A percentile compares a stretch with the other conserved stretches of the same genome.
These are phyloP conservation scores for Babylonia areolata DNA, from an alignment of 1,140 invertebrate genomes.

Conservation along the genomic window DNA sequence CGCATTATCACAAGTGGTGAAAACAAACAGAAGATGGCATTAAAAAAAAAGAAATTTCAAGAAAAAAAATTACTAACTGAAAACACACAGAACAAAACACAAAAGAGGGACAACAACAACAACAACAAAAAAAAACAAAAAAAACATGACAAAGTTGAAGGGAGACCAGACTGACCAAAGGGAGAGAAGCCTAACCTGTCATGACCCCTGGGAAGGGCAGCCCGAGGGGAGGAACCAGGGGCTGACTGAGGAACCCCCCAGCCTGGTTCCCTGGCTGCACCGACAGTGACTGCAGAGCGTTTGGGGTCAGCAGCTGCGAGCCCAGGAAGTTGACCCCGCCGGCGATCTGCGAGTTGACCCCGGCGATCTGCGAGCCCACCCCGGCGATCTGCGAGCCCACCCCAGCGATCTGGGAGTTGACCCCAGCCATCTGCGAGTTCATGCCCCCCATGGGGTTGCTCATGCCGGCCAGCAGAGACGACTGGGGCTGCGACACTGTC, in stretches of 20 bases:
- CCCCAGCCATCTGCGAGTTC: neutral
- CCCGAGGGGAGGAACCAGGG: slow-evolving; percentile 13
- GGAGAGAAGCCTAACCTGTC: neutral
- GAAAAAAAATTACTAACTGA: too few relatives aligned
- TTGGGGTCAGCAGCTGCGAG: slow-evolving; percentile 16
- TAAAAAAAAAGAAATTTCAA: too few relatives aligned
- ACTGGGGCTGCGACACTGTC: neutral
- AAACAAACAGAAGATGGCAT: too few relatives aligned
- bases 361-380: slow-evolving; percentile 19
- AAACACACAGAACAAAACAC: too few relatives aligned
- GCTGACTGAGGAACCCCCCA: slow-evolving; percentile 26
- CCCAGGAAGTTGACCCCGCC: slow-evolving; percentile 25
- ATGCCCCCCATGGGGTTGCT: neutral
- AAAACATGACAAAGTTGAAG: too few relatives aligned
- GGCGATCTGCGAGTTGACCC: slow-evolving; percentile 18
- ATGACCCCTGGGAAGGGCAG: slow-evolving; percentile 22
- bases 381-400: slow-evolving; percentile 22
- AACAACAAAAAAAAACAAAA: too few relatives aligned
- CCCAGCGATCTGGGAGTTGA: slow-evolving; percentile 3
- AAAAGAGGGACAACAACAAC: too few relatives aligned
- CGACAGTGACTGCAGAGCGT: slow-evolving; percentile 23
- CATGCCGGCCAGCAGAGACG: too few relatives aligned
- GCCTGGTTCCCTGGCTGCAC: slow-evolving; percentile 21
- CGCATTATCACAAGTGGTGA: too few relatives aligned
- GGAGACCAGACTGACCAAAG: too few relatives aligned